Evolutionary conservation across 2,113 vertebrate species (phyloP), one percentile per base, ranked within the genome.

Genomic region (Aramus guarauna): DNA sequence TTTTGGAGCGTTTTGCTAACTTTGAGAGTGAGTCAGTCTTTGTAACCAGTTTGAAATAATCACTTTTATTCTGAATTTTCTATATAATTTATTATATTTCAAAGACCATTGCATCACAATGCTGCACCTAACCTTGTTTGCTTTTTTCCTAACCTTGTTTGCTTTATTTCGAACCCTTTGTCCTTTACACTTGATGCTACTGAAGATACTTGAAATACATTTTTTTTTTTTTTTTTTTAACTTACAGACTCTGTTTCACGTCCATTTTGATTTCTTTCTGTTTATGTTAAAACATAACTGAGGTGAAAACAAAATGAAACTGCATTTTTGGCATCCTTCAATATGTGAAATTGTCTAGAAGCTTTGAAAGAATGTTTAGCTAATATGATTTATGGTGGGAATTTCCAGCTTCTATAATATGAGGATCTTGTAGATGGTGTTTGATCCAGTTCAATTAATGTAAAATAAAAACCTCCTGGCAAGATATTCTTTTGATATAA

Each of bases 351-450:
- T 90, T 93, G 69, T 95, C 96, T 87, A 68, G 75, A 94, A 97
- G 94, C 82, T 96, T 88, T 94, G 79, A 50, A 68, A 79, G 79
- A 85, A 88, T 96, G 76, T 93, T 96, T 96, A 96, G 93, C 94
- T 97, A 84, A 43, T 88, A 74, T 97, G 96, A 95, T 97, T 97
- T 96, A 96, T 79, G 32, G 52, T 69, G 97, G 98, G 97, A 88
- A 95, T 97, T 98, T 98, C 97, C 98, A 98, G 1, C 84, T 82
- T 88, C 72, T 97, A 45, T 96, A 93, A 85, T 48, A 43, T 72
- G 69, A 97, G 68, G 72, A 95, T 92, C 81, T 92, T 85, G 66
- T 94, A 89, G 88, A 93, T 96, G 71, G 60, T 0, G 32, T 97
- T 96, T 97, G 88, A 96, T 95, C 72, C 82, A 36, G 78, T 85